A percentile compares a stretch with the other conserved stretches of the same genome.
Conservation (phyloP, 2,797 vertebrate species). For the Platyrinchus mystaceus region DNA sequence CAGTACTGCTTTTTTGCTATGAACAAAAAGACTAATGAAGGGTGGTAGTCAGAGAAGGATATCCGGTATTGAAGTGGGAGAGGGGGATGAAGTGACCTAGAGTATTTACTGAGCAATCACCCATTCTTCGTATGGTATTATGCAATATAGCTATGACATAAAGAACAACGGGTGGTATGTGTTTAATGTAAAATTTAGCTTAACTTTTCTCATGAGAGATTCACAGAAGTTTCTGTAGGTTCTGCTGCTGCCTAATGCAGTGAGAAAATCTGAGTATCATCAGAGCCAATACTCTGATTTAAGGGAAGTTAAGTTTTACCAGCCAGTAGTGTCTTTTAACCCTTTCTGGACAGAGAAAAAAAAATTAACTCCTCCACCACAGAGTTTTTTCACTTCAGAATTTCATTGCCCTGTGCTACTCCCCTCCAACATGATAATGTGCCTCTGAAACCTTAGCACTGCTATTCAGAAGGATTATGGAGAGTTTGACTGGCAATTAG, state of each 20-base stretch:
- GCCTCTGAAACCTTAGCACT: background rate
- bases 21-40: background rate
- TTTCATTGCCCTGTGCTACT: background rate
- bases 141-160: background rate
- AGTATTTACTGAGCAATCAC: background rate
- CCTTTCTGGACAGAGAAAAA: background rate
- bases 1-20: background rate
- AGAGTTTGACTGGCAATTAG: background rate
- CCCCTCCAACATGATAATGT: background rate
- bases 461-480: background rate
- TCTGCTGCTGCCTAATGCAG: background rate
- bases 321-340: background rate
- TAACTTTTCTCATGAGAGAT: background rate
- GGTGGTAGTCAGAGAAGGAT: background rate
- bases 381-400: background rate
- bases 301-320: background rate
- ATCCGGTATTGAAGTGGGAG: background rate
- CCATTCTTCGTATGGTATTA: background rate
- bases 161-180: background rate
- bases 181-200: background rate
- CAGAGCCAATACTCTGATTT: background rate
- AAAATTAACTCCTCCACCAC: background rate
- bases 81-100: background rate
- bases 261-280: background rate
- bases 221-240: background rate